Base-by-base conservation (phyloP, 2,797 vertebrate species). In the Peromyscus aztecus region DNA sequence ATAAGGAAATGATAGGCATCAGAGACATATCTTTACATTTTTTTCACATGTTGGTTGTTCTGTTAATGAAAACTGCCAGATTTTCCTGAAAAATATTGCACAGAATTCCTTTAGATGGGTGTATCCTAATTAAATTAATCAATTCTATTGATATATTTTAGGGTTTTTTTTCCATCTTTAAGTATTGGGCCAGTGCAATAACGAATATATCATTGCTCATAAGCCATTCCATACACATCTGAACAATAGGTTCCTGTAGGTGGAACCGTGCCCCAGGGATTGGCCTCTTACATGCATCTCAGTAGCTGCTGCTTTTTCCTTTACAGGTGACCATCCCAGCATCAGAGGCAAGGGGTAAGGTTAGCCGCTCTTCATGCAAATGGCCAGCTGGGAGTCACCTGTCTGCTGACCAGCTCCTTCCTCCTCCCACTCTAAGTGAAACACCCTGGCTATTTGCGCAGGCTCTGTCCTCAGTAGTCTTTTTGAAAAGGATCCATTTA, bases 101-200 rank as follows among this genome's bases (percentile, higher is more conserved):
- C 29, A 88, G 83, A 96, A 46, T 87, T 94, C 65, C 59, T 94
- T 92, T 82, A 94, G 59, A 85, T 69, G 73, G 10, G 24, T 84
- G 24, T 94, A 52, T 12, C 61, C 0, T 82, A 27, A 84, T 88
- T 86, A 80, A 91, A 71, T 31, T 29, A 81, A 84, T 90, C 61
- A 89, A 49, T 78, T 88, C 65, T 80, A 43, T 80, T 71, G 80
- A 84, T 46, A 49, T 17, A 23, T 75, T 80, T 90, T 63, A 80
- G 80, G 40, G 34, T 37, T 61, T 6, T 9, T 34, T 67, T 40
- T 57, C 37, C 43, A 61, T 78, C 82, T 83, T 77, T 95, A 14
- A 16, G 75, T 40, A 4, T 82, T 34, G 27, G 23, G 90, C 78
- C 78, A 49, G 34, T 21, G 55, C 61, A 31, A 23, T 76, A 17